Base-by-base conservation (phyloP, 1,140 invertebrate genomes). In the Drosophila orosa region DNA sequence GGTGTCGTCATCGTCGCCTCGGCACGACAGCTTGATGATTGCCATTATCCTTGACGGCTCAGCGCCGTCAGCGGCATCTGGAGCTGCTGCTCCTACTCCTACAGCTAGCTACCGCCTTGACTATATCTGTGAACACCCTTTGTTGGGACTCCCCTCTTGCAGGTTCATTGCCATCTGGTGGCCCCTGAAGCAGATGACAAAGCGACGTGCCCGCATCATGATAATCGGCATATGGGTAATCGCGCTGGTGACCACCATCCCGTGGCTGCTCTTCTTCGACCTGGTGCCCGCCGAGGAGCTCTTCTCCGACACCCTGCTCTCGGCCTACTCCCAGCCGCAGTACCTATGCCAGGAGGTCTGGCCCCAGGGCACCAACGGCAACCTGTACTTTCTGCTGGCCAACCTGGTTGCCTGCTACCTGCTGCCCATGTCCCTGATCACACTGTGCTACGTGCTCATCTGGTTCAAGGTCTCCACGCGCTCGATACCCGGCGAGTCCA, bases 151-250 rank as follows among this genome's bases (percentile, higher is more conserved):
- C 92, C 91, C 62, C 60, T 39, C 22, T 95, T 95, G n/a, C 95
- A 99, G 98, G 93, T 98, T 98, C 91, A 93, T 98, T 69, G 98
- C 98, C 29, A 98, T 98, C 67, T 98, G 98, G 95, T 98, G 96
- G 95, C 97, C 97, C 2, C 92, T 98, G 74, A 97, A 97, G 90
- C 97, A 98, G 92, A 97, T 98, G 92, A 98, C 97, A 22, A 97
- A 97, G 72, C 93, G 95, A 40, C 94, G 96, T 24, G 97, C 97
- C 0, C 94, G 96, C 15, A 93, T 97, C 87, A 96, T 98, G 93
- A 98, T 99, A 74, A 92, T 96, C n/a, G 92, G 97, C 82, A 98
- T 98, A 81, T 98, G 98, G 98, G 93, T 97, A 72, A 95, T 98
- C 65, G 97, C 97, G 0, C 92, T 97, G 45, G 94, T 95, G 15